Conservation (phyloP, 1,140 invertebrate species). For the Eriocheir sinensis region DNA sequence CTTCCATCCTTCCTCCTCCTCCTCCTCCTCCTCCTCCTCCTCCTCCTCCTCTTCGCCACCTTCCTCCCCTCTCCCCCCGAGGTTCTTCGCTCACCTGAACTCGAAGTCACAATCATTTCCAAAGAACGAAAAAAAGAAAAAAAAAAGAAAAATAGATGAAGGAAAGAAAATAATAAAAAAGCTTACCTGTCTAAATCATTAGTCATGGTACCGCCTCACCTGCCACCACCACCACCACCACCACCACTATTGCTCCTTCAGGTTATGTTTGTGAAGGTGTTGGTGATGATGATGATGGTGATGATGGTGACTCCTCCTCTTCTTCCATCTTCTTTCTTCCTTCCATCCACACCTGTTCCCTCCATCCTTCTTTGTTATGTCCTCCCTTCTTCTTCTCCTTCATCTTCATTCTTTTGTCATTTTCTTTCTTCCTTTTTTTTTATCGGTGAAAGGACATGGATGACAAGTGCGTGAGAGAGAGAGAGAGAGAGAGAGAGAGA, state of each 20-base stretch:
- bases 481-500: conserved; percentile 23
- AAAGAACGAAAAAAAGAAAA: not conserved
- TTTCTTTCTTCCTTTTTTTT: not conserved
- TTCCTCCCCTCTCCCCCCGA: not conserved
- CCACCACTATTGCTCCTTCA: not conserved
- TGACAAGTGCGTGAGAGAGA: not conserved
- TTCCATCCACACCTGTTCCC: no score
- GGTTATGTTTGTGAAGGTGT: not conserved
- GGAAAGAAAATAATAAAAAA: not conserved
- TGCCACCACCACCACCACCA: not conserved
- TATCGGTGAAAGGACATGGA: not conserved
- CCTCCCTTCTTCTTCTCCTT: not conserved
- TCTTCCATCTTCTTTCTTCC: not conserved
- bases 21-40: not conserved
- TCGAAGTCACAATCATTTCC: not conserved
- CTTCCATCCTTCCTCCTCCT: not conserved
- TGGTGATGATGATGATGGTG: no score
- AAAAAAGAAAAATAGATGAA: no score
- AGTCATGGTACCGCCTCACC: not conserved
- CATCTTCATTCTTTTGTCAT: not conserved
- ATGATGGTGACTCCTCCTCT: not conserved
- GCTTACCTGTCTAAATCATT: not conserved
- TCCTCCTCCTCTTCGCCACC: not conserved
- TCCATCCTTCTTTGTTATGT: not conserved
- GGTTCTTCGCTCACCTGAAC: not conserved